Conservation (phyloP, 2,797 vertebrate genomes). For the Tokudaia tokunoshimensis region DNA sequence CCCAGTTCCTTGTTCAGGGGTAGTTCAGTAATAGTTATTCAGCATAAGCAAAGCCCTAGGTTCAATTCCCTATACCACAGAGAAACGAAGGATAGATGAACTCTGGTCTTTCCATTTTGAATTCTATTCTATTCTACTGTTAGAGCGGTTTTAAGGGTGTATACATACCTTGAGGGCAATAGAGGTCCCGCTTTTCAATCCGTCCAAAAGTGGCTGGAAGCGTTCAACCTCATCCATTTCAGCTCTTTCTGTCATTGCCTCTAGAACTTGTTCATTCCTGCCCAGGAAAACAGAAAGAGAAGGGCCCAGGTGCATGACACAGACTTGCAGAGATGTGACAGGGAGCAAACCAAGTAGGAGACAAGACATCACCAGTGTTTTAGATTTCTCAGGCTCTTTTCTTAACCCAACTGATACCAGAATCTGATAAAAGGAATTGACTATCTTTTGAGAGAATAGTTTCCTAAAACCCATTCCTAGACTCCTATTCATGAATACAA, state of each 20-base stretch:
- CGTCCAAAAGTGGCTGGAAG: slow-evolving; percentile 94
- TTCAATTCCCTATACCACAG: background rate
- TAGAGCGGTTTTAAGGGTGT: background rate
- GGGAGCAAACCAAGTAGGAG: background rate
- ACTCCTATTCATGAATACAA: slow-evolving; percentile 36
- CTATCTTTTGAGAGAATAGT: slow-evolving; percentile 50
- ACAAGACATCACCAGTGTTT: background rate
- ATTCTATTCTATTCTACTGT: slow-evolving; percentile 34
- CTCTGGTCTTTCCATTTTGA: slow-evolving; percentile 41
- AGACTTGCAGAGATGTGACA: background rate
- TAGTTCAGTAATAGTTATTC: too few species aligned
- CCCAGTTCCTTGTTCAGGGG: background rate
- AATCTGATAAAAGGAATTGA: slow-evolving; percentile 49
- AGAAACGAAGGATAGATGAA: background rate
- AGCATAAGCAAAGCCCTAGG: background rate
- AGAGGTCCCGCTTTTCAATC: slow-evolving; percentile 89
- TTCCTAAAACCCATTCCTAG: slow-evolving; percentile 39
- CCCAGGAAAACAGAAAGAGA: slow-evolving; percentile 39
- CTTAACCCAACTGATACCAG: background rate
- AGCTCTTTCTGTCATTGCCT: slow-evolving; percentile 93
- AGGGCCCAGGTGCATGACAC: background rate
- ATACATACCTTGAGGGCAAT: slow-evolving; percentile 90
- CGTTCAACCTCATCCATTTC: slow-evolving; percentile 93
- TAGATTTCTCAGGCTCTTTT: slow-evolving; percentile 32
- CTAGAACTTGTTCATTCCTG: slow-evolving; percentile 95